Percentiles rank a stretch among this genome's conserved stretches.
Evolutionary conservation across 2,888 invertebrate genomes (phyloP).

Genomic region (Lasioglossum pauxillum): DNA sequence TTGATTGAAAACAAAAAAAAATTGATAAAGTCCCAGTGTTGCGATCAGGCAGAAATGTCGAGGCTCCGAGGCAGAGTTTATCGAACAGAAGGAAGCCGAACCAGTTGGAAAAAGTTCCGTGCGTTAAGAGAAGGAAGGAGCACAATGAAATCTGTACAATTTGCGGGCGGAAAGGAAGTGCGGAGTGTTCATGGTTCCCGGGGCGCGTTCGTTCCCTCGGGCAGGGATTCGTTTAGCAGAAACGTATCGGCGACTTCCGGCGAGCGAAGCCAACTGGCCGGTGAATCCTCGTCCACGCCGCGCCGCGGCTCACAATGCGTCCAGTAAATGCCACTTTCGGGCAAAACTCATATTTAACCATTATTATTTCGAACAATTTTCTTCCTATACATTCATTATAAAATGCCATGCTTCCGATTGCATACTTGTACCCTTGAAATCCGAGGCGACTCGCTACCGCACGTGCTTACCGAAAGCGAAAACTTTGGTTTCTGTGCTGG

Average conservation of each 20-base stretch:
- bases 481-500: background rate
- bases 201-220: conserved; percentile 30
- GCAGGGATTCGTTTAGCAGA: conserved; percentile 68
- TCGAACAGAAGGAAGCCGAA: conserved; percentile 2
- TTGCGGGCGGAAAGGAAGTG: conserved; percentile 12
- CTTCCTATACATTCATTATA: background rate
- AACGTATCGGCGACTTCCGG: conserved; percentile 76
- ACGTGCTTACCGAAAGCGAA: background rate
- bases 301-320: background rate
- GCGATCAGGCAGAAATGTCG: background rate
- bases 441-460: background rate
- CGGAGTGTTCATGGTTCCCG: conserved; percentile 30
- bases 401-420: background rate
- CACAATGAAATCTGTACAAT: conserved; percentile 6
- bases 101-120: background rate
- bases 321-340: background rate
- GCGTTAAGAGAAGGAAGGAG: background rate
- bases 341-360: background rate
- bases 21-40: background rate
- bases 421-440: background rate
- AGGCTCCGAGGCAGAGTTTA: background rate
- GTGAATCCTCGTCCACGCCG: conserved; percentile 51
- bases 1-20: background rate
- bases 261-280: conserved; percentile 60
- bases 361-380: background rate